phyloP scores from a whole-genome alignment of 2,113 vertebrate species.

The Condylura cristata region DNA sequence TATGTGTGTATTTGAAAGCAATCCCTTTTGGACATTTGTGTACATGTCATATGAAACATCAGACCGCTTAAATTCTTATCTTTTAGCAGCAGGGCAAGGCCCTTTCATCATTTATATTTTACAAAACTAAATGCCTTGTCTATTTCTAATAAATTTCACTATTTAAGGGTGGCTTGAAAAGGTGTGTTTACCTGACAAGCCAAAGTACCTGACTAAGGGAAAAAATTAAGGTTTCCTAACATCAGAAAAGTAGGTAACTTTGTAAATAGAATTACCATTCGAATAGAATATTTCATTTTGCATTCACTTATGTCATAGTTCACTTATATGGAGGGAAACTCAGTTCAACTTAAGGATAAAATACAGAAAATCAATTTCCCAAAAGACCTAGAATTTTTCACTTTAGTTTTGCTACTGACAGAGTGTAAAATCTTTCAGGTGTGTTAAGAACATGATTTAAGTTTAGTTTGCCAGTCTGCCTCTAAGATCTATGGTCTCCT shows the following conservation, averaged over 20 bases:
- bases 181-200: neutral
- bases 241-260: neutral
- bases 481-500: neutral
- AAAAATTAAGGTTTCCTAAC: neutral
- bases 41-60: neutral
- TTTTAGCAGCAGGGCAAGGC: neutral
- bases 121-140: neutral
- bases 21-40: neutral
- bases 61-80: conserved; percentile 6
- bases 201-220: neutral
- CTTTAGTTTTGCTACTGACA: neutral
- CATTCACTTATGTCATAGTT: neutral
- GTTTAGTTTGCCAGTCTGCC: neutral
- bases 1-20: neutral
- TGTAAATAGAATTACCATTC: neutral
- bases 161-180: neutral
- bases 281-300: neutral
- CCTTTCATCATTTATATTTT: neutral
- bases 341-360: conserved; percentile 4
- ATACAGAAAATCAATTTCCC: neutral
- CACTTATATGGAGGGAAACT: neutral
- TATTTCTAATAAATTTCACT: neutral
- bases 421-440: neutral
- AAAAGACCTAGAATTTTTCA: neutral
- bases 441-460: neutral